A percentile compares a stretch with the other conserved stretches of the same genome.
Conservation (phyloP, 2,888 invertebrate species). For the Drosophila koepferae region DNA sequence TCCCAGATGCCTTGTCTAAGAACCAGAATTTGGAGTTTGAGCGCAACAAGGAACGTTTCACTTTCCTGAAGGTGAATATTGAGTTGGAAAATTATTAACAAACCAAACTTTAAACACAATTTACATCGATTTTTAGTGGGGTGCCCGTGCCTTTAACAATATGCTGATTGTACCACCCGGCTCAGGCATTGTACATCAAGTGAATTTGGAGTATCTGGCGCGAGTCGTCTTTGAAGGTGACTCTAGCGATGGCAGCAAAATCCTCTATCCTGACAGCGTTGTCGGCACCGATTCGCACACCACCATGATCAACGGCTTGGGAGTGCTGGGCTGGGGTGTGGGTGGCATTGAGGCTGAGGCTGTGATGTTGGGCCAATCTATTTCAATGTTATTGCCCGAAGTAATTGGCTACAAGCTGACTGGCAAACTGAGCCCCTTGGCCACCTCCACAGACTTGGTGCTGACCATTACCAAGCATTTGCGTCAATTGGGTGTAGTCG, state of each 20-base stretch:
- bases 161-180: slow-evolving; percentile 99
- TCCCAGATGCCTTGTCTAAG: slow-evolving; percentile 93
- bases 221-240: slow-evolving; percentile 93
- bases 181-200: slow-evolving; percentile 99
- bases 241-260: slow-evolving; percentile 77
- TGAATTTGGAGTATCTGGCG: slow-evolving; percentile 97
- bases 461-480: slow-evolving; percentile 98
- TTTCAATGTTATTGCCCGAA: slow-evolving; percentile 97
- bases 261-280: slow-evolving; percentile 94
- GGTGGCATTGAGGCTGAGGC: slow-evolving; percentile 99
- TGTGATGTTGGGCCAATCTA: slow-evolving; percentile 98
- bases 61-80: slow-evolving; percentile 93
- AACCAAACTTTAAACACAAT: not conserved
- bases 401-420: slow-evolving; percentile 97
- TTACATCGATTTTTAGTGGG: slow-evolving; percentile 89
- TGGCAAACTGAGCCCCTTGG: slow-evolving; percentile 92
- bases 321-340: slow-evolving; percentile 98
- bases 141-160: slow-evolving; percentile 96
- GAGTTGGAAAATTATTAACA: not conserved
- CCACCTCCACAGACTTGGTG: slow-evolving; percentile 98
- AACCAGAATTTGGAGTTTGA: slow-evolving; percentile 98
- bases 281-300: slow-evolving; percentile 99
- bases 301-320: slow-evolving; percentile 99
- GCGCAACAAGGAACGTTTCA: slow-evolving; percentile 97
- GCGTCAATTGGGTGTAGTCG: slow-evolving; percentile 97